These are phyloP conservation scores for Stictocephala bisonia DNA, from an alignment of 2,888 invertebrate genomes.

Conservation along the genomic window DNA sequence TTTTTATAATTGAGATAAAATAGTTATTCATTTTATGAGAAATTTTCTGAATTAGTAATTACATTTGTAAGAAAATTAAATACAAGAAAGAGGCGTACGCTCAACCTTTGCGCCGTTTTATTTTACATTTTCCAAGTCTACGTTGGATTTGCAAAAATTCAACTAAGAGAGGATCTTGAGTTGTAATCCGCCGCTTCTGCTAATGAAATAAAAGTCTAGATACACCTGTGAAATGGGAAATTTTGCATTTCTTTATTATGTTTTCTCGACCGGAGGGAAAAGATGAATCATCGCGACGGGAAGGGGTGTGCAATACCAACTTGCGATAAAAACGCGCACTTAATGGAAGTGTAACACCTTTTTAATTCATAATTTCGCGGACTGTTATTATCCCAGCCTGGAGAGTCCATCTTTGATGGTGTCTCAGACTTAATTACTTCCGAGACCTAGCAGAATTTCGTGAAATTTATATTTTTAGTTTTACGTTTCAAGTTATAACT, in stretches of 20 bases:
- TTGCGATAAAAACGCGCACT: constrained; percentile 48
- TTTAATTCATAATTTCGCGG: constrained; percentile 50
- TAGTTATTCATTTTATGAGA: too few relatives aligned
- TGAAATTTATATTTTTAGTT: too few relatives aligned
- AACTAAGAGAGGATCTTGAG: constrained; percentile 1
- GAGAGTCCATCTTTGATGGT: constrained; percentile 43
- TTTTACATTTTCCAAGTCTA: too few relatives aligned
- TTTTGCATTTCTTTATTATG: constrained; percentile 52
- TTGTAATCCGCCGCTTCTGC: constrained; percentile 35
- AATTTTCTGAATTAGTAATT: too few relatives aligned
- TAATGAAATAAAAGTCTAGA: constrained; percentile 51
- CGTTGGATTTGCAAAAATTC: constrained; percentile 36
- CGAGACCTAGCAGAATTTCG: too few relatives aligned
- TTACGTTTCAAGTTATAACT: too few relatives aligned
- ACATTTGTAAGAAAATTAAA: too few relatives aligned
- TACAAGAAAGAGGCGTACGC: too few relatives aligned
- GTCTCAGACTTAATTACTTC: constrained; percentile 29
- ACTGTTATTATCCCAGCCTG: constrained; percentile 6
- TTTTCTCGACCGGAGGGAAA: constrained; percentile 42
- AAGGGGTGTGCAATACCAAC: constrained; percentile 58
- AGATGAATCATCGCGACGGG: constrained; percentile 46
- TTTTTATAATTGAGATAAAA: too few relatives aligned
- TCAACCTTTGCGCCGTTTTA: too few relatives aligned
- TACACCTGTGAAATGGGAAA: constrained; percentile 51
- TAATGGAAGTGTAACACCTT: constrained; percentile 51